These are phyloP conservation scores for Eilema griseolum DNA, from an alignment of 2,888 invertebrate species.

Conservation along the genomic window DNA sequence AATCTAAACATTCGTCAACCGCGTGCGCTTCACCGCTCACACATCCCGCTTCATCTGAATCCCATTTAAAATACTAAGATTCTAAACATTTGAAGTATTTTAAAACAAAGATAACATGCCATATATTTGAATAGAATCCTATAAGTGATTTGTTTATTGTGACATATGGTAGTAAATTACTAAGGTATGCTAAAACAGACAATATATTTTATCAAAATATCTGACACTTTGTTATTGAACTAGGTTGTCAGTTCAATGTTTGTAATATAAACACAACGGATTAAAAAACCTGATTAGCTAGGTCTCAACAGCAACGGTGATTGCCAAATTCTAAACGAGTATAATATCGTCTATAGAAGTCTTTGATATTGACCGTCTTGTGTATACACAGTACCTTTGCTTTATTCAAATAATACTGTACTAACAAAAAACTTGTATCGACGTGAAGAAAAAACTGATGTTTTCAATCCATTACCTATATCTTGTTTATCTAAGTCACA, in stretches of 20 bases:
- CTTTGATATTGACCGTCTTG: not conserved
- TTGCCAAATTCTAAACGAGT: not conserved
- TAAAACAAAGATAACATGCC: conserved; percentile 75
- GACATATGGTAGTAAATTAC: conserved; percentile 34
- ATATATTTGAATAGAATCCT: conserved; percentile 46
- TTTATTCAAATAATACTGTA: not conserved
- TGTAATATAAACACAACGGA: conserved; percentile 10
- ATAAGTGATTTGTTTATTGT: conserved; percentile 50
- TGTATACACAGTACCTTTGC: not conserved
- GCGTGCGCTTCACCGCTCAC: conserved; percentile 74
- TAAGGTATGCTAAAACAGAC: conserved; percentile 29
- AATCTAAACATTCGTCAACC: conserved; percentile 76
- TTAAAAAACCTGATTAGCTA: not conserved
- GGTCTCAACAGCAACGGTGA: not conserved
- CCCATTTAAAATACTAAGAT: conserved; percentile 53
- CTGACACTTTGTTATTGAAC: conserved; percentile 12
- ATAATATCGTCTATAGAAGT: not conserved
- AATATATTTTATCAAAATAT: conserved; percentile 23
- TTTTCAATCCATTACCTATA: not conserved
- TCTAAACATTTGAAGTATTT: conserved; percentile 64
- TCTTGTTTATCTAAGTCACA: conserved; percentile 4
- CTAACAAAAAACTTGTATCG: not conserved
- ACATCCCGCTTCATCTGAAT: conserved; percentile 70
- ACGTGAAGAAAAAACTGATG: not conserved
- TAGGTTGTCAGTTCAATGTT: conserved; percentile 13